Evolutionary conservation across 2,888 invertebrate species (phyloP), one percentile per base, ranked within the genome.

Genomic region (Miltochrista miniata): DNA sequence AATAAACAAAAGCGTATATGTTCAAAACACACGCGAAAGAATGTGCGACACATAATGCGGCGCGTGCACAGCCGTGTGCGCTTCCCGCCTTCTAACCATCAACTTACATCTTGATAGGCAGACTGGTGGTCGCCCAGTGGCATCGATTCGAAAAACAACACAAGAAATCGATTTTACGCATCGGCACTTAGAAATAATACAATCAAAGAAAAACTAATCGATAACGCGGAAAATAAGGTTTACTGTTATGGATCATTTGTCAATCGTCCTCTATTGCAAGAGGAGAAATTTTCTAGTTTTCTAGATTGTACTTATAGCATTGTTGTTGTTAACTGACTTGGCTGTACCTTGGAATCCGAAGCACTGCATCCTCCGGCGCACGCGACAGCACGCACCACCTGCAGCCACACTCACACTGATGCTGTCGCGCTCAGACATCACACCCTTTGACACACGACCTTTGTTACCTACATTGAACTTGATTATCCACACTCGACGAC

Each of bases 301-400:
- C 3, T 38, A 42, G 5, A 38, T 10, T 30, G 15, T 38, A 12
- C n/a, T 24, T 24, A 24, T 24, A 2, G 18, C 2, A 4, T 24
- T 24, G 18, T 24, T 64, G 42, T n/a, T n/a, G n/a, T n/a, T n/a
- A 53, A 55, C 56, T 61, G 67, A n/a, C n/a, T n/a, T 82, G 86
- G 9, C 13, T 3, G 31, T 49, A 91, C 90, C 90, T 74, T 86
- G 79, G 72, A 90, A 84, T 77, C 90, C 90, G 63, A 91, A 91
- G 72, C 91, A 91, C 82, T 88, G 90, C 87, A 91, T 90, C 67
- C 82, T 89, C 39, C 89, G 72, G 61, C 90, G 90, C 82, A 86
- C 83, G 72, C 89, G 89, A 68, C 90, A 90, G 68, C 90, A 91
- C 36, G 85, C 80, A 65, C 86, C 82, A 54, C 61, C 74, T 55